These are phyloP conservation scores for Eremophila alpestris DNA, from an alignment of 2,797 vertebrate genomes.

Conservation along the genomic window DNA sequence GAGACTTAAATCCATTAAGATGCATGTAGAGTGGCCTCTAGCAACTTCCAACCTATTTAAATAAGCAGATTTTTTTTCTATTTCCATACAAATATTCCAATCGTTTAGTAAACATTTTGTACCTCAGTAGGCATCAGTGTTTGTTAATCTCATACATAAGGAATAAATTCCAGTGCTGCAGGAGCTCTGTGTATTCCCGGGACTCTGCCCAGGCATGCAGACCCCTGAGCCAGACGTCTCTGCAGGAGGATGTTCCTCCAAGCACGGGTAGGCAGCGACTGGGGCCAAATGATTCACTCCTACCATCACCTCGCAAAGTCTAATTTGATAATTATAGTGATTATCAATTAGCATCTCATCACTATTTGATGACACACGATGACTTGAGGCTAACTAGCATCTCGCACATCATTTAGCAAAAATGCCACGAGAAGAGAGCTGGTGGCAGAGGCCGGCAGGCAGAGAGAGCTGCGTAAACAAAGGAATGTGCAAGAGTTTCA, in stretches of 20 bases:
- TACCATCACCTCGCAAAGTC: background rate
- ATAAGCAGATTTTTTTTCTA: conserved; percentile 14
- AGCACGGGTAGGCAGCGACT: background rate
- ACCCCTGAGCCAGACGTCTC: conserved; percentile 3
- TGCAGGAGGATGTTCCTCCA: background rate
- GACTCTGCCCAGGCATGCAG: conserved; percentile 8
- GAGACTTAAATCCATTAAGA: conserved; percentile 21
- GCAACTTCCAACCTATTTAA: conserved; percentile 32
- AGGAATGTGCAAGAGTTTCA: background rate
- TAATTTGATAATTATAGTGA: conserved; percentile 48
- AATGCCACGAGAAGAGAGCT: background rate
- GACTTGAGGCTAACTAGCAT: conserved; percentile 27
- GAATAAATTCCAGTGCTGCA: background rate
- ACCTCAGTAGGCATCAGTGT: background rate
- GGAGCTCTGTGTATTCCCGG: background rate
- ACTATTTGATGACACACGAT: conserved; percentile 36
- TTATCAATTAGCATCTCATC: conserved; percentile 56
- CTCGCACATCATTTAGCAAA: background rate
- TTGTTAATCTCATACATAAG: conserved; percentile 27
- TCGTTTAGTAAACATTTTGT: conserved; percentile 11
- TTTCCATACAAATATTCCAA: conserved; percentile 30
- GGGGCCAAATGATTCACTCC: conserved; percentile 3
- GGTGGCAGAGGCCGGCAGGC: background rate
- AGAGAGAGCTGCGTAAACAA: background rate
- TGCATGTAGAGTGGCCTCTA: background rate